Evolutionary conservation across 2,888 invertebrate genomes (phyloP).

Genomic region (Dorcus parallelipipedus): DNA sequence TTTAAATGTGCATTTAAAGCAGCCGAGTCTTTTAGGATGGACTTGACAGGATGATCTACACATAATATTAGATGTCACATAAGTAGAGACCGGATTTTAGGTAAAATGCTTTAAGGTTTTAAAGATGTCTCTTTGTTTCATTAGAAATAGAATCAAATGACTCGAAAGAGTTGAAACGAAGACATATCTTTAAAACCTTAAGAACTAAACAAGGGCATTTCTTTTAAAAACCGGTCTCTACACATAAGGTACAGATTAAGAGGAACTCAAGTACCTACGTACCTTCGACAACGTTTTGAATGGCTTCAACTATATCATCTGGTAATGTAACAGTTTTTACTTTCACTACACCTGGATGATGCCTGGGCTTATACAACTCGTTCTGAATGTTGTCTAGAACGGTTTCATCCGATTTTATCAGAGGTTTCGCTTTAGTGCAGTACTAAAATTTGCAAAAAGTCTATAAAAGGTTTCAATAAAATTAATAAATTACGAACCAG

Average conservation of each 20-base stretch:
- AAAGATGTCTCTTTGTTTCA: too few species aligned
- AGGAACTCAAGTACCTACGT: slow-evolving; percentile 12
- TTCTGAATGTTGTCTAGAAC: slow-evolving; percentile 54
- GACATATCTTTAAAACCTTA: too few species aligned
- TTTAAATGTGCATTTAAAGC: slow-evolving; percentile 59
- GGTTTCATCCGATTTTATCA: slow-evolving; percentile 53
- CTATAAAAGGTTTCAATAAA: background rate
- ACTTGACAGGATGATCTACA: slow-evolving; percentile 57
- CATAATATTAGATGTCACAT: too few species aligned
- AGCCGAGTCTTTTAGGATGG: slow-evolving; percentile 54
- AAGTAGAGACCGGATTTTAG: too few species aligned
- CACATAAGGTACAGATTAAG: background rate
- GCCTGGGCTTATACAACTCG: slow-evolving; percentile 59
- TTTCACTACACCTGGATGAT: slow-evolving; percentile 69
- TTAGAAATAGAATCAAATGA: too few species aligned
- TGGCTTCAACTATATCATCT: slow-evolving; percentile 56
- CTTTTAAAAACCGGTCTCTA: too few species aligned
- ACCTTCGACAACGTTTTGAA: slow-evolving; percentile 54
- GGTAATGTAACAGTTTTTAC: slow-evolving; percentile 58
- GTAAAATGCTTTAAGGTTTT: too few species aligned
- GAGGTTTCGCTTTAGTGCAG: slow-evolving; percentile 34
- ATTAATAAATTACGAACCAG: background rate
- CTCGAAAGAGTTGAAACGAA: too few species aligned
- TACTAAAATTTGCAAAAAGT: slow-evolving; percentile 28
- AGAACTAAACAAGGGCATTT: too few species aligned